Percentiles rank a stretch among this genome's conserved stretches.
phyloP scores from a whole-genome alignment of 1,140 invertebrate species.

The Drosophila hydei region DNA sequence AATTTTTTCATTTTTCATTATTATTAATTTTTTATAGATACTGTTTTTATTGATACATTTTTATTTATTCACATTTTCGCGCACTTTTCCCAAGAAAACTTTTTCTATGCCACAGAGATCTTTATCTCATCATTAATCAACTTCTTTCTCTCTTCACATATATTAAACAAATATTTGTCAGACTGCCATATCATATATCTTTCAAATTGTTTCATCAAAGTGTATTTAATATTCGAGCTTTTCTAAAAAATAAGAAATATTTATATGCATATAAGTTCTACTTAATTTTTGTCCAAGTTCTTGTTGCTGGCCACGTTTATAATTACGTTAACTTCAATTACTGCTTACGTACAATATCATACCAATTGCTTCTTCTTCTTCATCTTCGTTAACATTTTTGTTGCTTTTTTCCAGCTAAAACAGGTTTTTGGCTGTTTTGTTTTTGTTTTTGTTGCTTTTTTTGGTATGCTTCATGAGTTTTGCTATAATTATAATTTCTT shows the following conservation, averaged over 20 bases:
- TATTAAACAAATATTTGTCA: too few species aligned
- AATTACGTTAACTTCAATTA: conserved; percentile 78
- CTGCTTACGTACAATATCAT: conserved; percentile 74
- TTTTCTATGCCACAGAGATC: too few species aligned
- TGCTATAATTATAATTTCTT: conserved; percentile 78
- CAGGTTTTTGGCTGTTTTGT: background rate
- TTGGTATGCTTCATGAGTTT: conserved; percentile 52
- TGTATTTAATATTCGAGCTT: background rate
- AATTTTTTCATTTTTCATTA: too few species aligned
- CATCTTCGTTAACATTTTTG: conserved; percentile 31
- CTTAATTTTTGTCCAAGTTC: conserved; percentile 32
- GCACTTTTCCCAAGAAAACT: too few species aligned
- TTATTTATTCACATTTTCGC: too few species aligned
- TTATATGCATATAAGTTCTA: background rate
- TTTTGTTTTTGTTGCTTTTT: conserved; percentile 22
- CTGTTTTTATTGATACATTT: too few species aligned
- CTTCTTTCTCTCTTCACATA: too few species aligned
- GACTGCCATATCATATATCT: background rate
- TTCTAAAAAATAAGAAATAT: background rate
- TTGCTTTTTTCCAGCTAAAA: conserved; percentile 2
- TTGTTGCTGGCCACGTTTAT: conserved; percentile 53
- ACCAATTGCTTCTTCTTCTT: conserved; percentile 49
- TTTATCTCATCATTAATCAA: too few species aligned
- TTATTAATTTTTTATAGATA: too few species aligned
- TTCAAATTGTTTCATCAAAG: background rate